phyloP scores from a whole-genome alignment of 1,140 invertebrate genomes.

The Papilio dardanus region DNA sequence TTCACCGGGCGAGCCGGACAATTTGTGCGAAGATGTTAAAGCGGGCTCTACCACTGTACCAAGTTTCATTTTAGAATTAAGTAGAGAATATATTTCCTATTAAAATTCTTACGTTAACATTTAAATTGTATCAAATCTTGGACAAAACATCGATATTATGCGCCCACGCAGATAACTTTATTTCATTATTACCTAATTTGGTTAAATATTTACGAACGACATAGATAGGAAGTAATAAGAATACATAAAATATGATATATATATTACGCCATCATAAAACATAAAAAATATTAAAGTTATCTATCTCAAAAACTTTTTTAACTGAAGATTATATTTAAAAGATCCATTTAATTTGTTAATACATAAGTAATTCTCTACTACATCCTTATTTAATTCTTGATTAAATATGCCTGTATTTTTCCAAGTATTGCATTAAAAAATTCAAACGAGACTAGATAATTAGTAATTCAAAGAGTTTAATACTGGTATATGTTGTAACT shows the following conservation, averaged over 20 bases:
- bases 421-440: slow-evolving; percentile 11
- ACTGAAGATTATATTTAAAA: neutral
- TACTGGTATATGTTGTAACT: slow-evolving; percentile 10
- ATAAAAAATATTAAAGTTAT: neutral
- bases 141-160: slow-evolving; percentile 1
- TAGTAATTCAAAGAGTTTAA: slow-evolving; percentile 2
- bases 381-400: neutral
- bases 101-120: slow-evolving; percentile 11
- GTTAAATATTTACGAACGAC: neutral
- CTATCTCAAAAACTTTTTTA: neutral
- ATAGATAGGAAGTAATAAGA: neutral
- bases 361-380: neutral
- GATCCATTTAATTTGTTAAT: neutral
- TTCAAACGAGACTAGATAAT: slow-evolving; percentile 10
- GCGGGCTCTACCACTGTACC: no score
- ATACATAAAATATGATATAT: neutral
- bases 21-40: no score
- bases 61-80: neutral
- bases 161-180: slow-evolving; percentile 4
- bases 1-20: no score
- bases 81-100: slow-evolving; percentile 5
- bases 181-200: slow-evolving; percentile 12
- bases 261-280: neutral
- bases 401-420: slow-evolving; percentile 5
- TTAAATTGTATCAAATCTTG: slow-evolving; percentile 11